phyloP scores from a whole-genome alignment of 2,113 vertebrate species.

The Pampusana beccarii region DNA sequence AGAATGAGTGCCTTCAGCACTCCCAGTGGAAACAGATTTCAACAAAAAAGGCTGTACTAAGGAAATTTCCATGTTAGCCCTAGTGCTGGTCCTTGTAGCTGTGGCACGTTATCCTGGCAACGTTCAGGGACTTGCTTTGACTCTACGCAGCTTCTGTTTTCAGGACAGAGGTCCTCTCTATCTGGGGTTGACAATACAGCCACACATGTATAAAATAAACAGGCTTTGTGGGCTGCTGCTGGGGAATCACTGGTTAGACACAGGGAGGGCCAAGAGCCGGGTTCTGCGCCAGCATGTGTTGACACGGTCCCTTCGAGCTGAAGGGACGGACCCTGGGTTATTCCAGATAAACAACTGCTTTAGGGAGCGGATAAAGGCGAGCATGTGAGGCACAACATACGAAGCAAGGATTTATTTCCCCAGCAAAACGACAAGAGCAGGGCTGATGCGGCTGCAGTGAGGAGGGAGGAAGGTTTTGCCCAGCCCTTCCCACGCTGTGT shows the following conservation, averaged over 20 bases:
- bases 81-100: background rate
- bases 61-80: background rate
- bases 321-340: background rate
- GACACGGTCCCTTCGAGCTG: background rate
- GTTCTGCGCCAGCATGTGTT: background rate
- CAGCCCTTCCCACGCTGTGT: background rate
- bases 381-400: fast-evolving
- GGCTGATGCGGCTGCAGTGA: fast-evolving
- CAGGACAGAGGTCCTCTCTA: background rate
- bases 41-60: background rate
- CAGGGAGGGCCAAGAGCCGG: background rate
- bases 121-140: fast-evolving
- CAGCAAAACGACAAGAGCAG: background rate
- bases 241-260: background rate
- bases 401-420: background rate
- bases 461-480: background rate
- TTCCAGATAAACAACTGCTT: background rate
- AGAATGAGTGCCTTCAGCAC: background rate
- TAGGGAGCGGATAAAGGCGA: background rate
- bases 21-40: background rate
- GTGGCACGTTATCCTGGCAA: background rate
- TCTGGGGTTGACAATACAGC: background rate
- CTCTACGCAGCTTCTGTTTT: background rate
- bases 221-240: background rate
- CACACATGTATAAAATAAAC: background rate